Percentiles rank a stretch among this genome's conserved stretches.
These are phyloP conservation scores for Acleris sparsana DNA, from an alignment of 2,888 invertebrate genomes.

Conservation along the genomic window DNA sequence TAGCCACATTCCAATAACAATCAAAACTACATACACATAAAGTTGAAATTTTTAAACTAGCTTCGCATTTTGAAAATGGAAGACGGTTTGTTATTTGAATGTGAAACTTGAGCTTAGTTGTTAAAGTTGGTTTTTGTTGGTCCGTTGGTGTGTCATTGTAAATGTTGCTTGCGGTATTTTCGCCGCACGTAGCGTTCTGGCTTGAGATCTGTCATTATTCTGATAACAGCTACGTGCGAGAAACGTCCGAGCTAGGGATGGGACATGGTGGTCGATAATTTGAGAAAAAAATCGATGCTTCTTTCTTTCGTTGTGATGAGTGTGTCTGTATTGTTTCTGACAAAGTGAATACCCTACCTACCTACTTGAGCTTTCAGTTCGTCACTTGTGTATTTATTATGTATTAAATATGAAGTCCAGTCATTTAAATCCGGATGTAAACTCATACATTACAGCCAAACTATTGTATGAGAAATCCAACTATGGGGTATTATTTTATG, in stretches of 20 bases:
- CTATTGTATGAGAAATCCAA: no score
- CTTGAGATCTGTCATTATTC: constrained; percentile 80
- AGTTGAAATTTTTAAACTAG: constrained; percentile 2
- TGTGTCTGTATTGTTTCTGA: no score
- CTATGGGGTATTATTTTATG: no score
- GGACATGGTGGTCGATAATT: constrained; percentile 43
- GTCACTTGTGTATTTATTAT: no score
- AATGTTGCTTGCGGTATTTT: constrained; percentile 65
- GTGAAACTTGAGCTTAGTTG: background rate
- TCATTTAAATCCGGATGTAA: no score
- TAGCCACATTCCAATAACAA: background rate
- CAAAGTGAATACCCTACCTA: no score
- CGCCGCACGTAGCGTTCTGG: constrained; percentile 71
- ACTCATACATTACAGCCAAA: no score
- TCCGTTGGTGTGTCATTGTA: constrained; percentile 5
- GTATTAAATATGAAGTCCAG: no score
- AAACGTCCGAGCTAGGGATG: constrained; percentile 65
- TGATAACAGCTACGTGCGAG: constrained; percentile 78
- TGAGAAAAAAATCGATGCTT: constrained; percentile 41
- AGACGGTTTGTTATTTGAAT: background rate
- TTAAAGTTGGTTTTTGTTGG: constrained; percentile 13
- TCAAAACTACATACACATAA: background rate
- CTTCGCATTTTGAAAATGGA: constrained; percentile 5
- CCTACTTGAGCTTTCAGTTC: no score
- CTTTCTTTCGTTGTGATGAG: background rate